Percentiles rank a stretch among this genome's conserved stretches.
Conservation (phyloP, 2,888 invertebrate genomes). For the Mamestra brassicae region DNA sequence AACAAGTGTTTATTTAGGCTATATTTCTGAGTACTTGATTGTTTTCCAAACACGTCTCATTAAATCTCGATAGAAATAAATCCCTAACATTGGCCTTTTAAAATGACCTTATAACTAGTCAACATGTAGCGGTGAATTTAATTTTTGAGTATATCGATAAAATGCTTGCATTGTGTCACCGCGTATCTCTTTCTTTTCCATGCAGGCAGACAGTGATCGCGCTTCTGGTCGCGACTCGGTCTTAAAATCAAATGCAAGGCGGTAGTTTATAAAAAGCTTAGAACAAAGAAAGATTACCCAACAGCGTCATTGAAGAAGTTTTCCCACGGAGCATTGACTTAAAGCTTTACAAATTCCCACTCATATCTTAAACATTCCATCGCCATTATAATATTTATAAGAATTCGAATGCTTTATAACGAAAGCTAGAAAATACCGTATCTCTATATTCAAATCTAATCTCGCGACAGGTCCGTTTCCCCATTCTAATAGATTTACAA, state of each 20-base stretch:
- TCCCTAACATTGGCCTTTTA: no score
- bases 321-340: background rate
- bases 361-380: conserved; percentile 17
- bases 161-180: no score
- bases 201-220: no score
- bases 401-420: background rate
- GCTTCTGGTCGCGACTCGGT: no score
- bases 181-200: no score
- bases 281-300: background rate
- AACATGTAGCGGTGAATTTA: no score
- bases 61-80: no score
- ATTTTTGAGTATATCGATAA: no score
- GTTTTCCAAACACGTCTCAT: no score
- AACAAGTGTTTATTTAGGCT: no score
- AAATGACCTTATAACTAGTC: no score
- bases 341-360: background rate
- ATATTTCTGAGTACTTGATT: no score
- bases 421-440: conserved; percentile 13
- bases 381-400: conserved; percentile 13
- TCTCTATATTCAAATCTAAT: conserved; percentile 26
- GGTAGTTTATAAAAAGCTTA: background rate
- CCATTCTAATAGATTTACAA: conserved; percentile 45
- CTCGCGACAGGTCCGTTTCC: conserved; percentile 14
- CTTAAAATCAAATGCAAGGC: background rate
- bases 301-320: background rate